Evolutionary conservation across 1,140 invertebrate genomes (phyloP), one percentile per base, ranked within the genome.

Genomic region (Drosophila carrolli): DNA sequence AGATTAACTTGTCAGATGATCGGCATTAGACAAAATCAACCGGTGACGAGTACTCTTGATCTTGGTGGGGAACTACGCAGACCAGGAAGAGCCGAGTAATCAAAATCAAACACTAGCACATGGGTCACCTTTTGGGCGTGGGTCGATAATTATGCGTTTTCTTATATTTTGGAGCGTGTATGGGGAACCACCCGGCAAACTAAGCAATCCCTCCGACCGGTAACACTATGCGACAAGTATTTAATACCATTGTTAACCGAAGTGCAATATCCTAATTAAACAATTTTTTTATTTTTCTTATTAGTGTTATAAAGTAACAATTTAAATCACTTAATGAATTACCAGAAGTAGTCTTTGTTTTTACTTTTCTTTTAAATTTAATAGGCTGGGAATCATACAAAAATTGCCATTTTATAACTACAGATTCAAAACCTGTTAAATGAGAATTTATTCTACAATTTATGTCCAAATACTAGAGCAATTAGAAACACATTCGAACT

Each of bases 1-100:
- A 90, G 86, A 77, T 86, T 51, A 90, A 82, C 86, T 75, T 73
- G 79, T 90, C 72, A 77, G 63, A 70, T 80, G 63, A 76, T 65
- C 78, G 84, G 65, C 70, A 71, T 72, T 62, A 53, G 66, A 50
- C 44, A 29, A 66, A 53, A 58, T 51, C 35, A 58, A 10, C 37
- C 23, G 29, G 37, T 11, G 43, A 29, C 9, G 55, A 63, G 54
- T 75, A 62, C 73, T 35, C 16, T 60, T 54, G 32, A 48, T 48
- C 11, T 38, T 10, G 13, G 16, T 75, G 72, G 72, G 75, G 41
- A 78, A 77, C 38, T 71, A 78, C 75, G 65, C 74, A 56, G 63
- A 78, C 62, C 44, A 77, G 75, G 74, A 78, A 78, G 74, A 47
- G 27, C 11, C 23, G 9, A 13, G 23, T 40, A 38, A 32, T 23